A percentile compares a stretch with the other conserved stretches of the same genome.
phyloP scores from a whole-genome alignment of 2,113 vertebrate genomes.

The Lipotes vexillifer region DNA sequence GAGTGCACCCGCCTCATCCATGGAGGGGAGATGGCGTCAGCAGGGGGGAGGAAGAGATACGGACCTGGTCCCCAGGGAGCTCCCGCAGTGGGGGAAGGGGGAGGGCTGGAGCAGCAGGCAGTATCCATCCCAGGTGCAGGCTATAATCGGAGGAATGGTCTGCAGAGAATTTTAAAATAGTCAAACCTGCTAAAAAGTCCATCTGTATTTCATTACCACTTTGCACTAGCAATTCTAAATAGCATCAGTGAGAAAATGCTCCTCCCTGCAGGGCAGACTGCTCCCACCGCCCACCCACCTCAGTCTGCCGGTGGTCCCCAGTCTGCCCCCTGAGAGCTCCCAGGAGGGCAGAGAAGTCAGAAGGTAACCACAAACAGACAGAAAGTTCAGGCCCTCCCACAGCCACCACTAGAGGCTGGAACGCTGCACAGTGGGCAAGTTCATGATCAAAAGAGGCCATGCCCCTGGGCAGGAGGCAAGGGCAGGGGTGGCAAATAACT shows the following conservation, averaged over 20 bases:
- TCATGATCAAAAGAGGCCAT: background rate
- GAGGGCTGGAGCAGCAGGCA: fast-evolving
- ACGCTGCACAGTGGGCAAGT: fast-evolving
- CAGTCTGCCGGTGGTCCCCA: background rate
- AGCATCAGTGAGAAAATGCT: background rate
- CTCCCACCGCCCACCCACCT: too few species aligned
- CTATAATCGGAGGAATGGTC: background rate
- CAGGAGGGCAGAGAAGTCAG: background rate
- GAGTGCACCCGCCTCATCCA: too few species aligned
- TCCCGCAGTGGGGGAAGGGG: background rate
- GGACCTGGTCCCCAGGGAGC: background rate
- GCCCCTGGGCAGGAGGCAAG: background rate
- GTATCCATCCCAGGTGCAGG: background rate
- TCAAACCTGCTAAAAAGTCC: background rate
- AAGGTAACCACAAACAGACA: background rate
- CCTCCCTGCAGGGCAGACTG: background rate
- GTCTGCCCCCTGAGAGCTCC: background rate
- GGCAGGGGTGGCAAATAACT: too few species aligned
- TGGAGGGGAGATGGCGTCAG: background rate
- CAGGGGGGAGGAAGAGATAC: background rate
- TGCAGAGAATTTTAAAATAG: background rate
- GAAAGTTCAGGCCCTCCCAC: background rate
- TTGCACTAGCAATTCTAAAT: background rate
- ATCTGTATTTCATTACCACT: background rate
- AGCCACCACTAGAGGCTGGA: background rate